phyloP scores from a whole-genome alignment of 2,797 vertebrate species.

The Artibeus jamaicensis region DNA sequence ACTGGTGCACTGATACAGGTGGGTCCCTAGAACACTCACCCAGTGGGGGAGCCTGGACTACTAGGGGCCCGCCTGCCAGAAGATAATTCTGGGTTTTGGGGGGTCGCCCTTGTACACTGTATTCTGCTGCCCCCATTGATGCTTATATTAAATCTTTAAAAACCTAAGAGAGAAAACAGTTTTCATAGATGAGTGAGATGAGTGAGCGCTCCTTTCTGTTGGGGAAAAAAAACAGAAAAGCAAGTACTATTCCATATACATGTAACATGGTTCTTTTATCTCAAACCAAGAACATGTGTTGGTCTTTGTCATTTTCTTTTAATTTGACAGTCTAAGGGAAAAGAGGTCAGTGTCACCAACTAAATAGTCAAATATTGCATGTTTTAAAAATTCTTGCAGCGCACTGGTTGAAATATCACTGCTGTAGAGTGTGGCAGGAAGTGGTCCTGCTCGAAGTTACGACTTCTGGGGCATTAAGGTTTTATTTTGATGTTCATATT shows the following conservation, averaged over 20 bases:
- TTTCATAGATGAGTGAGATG: neutral
- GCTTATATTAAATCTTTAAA: neutral
- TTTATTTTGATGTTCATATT: constrained; percentile 1
- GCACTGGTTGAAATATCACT: too few relatives aligned
- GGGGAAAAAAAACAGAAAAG: neutral
- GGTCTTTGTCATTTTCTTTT: neutral
- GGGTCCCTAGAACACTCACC: too few relatives aligned
- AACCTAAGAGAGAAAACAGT: neutral
- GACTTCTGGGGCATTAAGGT: neutral
- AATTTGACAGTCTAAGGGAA: too few relatives aligned
- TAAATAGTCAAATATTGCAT: neutral
- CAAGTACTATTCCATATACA: neutral
- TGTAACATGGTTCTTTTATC: neutral
- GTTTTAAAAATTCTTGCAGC: neutral
- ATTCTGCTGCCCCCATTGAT: neutral
- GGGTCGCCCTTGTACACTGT: neutral
- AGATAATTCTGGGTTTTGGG: neutral
- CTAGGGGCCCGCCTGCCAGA: neutral
- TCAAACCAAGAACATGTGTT: neutral
- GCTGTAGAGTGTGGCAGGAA: neutral
- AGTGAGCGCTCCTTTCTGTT: neutral
- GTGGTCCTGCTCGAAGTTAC: neutral
- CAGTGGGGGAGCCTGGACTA: neutral
- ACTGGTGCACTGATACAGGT: too few relatives aligned
- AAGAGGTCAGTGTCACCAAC: too few relatives aligned